These are phyloP conservation scores for Teinopalpus imperialis DNA, from an alignment of 2,888 invertebrate genomes.

Conservation along the genomic window DNA sequence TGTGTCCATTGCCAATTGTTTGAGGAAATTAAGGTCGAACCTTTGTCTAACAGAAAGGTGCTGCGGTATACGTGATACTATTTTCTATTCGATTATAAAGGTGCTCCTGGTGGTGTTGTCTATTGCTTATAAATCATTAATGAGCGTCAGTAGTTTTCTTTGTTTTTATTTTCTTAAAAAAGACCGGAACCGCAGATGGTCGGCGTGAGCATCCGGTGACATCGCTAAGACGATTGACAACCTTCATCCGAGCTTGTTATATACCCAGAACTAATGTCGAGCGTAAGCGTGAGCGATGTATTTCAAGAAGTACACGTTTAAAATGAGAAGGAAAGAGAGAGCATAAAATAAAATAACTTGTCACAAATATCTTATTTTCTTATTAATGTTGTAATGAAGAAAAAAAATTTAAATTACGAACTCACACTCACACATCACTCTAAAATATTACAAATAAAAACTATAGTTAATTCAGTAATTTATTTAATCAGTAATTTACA, in stretches of 20 bases:
- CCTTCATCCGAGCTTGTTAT: conserved; percentile 39
- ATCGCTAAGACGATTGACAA: conserved; percentile 54
- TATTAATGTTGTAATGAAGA: no score
- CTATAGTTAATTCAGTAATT: no score
- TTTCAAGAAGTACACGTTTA: no score
- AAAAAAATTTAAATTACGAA: no score
- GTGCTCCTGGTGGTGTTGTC: conserved; percentile 6
- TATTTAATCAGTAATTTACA: no score
- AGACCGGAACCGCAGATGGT: conserved; percentile 69
- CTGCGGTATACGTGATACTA: conserved; percentile 15
- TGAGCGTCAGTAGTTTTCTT: conserved; percentile 19
- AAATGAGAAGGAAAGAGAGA: no score
- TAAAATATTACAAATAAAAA: no score
- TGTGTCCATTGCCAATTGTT: conserved; percentile 1
- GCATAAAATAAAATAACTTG: no score
- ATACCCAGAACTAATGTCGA: conserved; percentile 1
- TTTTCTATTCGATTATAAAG: conserved; percentile 21
- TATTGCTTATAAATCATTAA: conserved; percentile 24
- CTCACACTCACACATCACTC: no score
- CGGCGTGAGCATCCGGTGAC: conserved; percentile 58
- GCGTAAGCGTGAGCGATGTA: conserved; percentile 15
- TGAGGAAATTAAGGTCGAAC: conserved; percentile 13
- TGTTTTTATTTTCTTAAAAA: conserved; percentile 39
- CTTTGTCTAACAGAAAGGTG: conserved; percentile 21
- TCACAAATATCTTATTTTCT: no score